phyloP scores from a whole-genome alignment of 2,113 vertebrate species.

The Festucalex cinctus region DNA sequence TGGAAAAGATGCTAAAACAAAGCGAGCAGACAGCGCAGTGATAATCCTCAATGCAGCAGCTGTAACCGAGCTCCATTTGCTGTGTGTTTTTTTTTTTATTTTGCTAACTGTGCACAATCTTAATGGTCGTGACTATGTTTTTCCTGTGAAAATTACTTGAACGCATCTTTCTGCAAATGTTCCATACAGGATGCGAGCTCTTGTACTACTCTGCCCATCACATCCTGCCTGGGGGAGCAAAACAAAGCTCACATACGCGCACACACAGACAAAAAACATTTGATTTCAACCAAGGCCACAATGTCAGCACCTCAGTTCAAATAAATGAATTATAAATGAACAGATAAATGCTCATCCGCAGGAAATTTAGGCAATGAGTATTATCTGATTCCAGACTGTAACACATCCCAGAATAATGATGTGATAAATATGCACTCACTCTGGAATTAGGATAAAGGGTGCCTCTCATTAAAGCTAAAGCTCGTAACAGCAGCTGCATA shows the following conservation, averaged over 20 bases:
- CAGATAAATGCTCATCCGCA: constrained; percentile 18
- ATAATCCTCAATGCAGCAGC: constrained; percentile 64
- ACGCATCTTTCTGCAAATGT: constrained; percentile 11
- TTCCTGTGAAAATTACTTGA: constrained; percentile 16
- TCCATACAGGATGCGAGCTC: constrained; percentile 19
- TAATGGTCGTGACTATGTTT: constrained; percentile 12
- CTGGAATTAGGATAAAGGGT: not conserved
- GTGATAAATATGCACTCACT: not conserved
- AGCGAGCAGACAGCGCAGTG: constrained; percentile 54
- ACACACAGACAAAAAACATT: not conserved
- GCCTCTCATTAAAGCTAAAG: not conserved
- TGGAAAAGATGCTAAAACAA: constrained; percentile 68
- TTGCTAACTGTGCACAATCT: constrained; percentile 6
- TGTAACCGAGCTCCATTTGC: constrained; percentile 52
- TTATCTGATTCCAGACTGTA: constrained; percentile 21
- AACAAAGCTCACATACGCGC: not conserved
- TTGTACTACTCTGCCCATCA: constrained; percentile 8
- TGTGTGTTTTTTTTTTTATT: not conserved
- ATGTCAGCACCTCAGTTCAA: constrained; percentile 26
- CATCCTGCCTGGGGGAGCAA: constrained; percentile 35
- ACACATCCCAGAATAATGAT: not conserved
- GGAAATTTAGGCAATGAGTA: constrained; percentile 30
- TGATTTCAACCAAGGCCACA: constrained; percentile 19
- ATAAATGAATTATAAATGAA: constrained; percentile 53
- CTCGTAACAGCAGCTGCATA: not conserved